These are phyloP conservation scores for Steinernema hermaphroditum DNA, from an alignment of 2,888 invertebrate genomes.

Conservation along the genomic window DNA sequence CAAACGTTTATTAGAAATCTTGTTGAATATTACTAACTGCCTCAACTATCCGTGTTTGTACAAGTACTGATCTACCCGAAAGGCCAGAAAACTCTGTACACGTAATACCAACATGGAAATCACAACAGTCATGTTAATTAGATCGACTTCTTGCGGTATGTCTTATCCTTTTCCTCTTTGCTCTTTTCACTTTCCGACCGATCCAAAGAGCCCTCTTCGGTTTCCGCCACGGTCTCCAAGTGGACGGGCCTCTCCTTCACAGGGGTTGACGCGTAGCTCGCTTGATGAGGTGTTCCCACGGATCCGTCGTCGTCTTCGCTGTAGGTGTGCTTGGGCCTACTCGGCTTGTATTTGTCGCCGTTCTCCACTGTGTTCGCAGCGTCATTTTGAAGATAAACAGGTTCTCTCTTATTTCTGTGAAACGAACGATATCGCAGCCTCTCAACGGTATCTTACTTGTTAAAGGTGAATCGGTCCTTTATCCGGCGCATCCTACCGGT, in stretches of 20 bases:
- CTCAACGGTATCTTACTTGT: background rate
- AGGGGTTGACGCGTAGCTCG: conserved; percentile 11
- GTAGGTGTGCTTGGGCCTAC: conserved; percentile 5
- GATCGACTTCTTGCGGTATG: background rate
- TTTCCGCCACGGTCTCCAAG: conserved; percentile 3
- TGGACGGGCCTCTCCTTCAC: background rate
- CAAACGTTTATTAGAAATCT: no score
- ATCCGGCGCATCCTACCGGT: conserved; percentile 1
- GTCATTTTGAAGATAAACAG: background rate
- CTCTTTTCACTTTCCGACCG: conserved; percentile 6
- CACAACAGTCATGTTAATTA: background rate
- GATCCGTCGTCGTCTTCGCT: conserved; percentile 5
- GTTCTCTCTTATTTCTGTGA: background rate
- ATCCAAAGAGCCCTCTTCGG: conserved; percentile 12
- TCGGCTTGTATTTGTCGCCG: background rate
- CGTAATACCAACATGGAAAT: background rate
- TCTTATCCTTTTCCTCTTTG: background rate
- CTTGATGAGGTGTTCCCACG: background rate
- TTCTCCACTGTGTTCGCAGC: conserved; percentile 1
- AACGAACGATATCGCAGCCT: background rate
- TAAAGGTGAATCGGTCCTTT: conserved; percentile 1
- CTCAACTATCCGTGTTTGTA: background rate
- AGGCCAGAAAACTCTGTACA: background rate
- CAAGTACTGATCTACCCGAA: background rate
- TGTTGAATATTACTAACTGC: no score